Conservation (phyloP, 2,797 vertebrate genomes). For the Cyprinella venusta region DNA sequence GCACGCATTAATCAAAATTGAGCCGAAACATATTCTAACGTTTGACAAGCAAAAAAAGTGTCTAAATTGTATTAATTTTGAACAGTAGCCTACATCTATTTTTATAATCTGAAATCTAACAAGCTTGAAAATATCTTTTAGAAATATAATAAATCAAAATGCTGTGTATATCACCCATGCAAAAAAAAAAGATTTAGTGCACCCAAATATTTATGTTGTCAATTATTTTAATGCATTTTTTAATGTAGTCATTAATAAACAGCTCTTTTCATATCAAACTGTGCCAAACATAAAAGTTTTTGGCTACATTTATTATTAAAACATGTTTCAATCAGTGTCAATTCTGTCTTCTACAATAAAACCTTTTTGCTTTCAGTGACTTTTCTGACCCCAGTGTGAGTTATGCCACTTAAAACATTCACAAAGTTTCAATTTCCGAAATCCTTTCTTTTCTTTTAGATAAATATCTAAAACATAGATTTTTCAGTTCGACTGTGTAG, state of each 20-base stretch:
- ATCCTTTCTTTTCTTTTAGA: too few relatives aligned
- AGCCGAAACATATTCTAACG: too few relatives aligned
- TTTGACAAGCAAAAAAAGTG: not conserved
- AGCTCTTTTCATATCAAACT: not conserved
- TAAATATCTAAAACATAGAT: too few relatives aligned
- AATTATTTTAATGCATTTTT: not conserved
- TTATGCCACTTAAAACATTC: too few relatives aligned
- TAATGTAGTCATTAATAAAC: not conserved
- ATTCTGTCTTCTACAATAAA: not conserved
- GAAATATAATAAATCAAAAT: too few relatives aligned
- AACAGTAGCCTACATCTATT: too few relatives aligned
- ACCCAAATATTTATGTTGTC: not conserved
- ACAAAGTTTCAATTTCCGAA: too few relatives aligned
- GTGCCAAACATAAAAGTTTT: not conserved
- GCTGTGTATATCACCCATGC: too few relatives aligned
- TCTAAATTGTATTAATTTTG: not conserved
- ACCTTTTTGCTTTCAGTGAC: not conserved
- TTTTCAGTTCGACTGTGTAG: too few relatives aligned
- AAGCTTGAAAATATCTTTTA: too few relatives aligned
- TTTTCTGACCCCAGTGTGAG: not conserved
- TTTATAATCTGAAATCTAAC: not conserved
- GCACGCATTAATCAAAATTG: too few relatives aligned
- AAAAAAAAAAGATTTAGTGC: not conserved
- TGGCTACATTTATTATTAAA: not conserved
- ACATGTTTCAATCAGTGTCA: not conserved